Evolutionary conservation across 2,797 vertebrate genomes (phyloP).

Genomic region (Gobio occitaniae): DNA sequence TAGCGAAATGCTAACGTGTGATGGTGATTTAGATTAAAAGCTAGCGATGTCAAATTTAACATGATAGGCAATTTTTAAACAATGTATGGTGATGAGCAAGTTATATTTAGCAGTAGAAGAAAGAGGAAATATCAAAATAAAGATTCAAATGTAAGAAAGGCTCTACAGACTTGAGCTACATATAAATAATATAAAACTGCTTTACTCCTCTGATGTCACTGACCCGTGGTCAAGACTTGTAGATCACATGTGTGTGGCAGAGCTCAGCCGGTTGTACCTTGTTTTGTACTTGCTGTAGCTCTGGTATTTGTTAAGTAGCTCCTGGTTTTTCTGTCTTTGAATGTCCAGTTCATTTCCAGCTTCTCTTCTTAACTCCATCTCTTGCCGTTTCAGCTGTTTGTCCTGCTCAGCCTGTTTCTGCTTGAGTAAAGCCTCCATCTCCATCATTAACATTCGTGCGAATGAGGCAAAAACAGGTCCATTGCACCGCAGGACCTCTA

Average conservation of each 20-base stretch:
- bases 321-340: constrained; percentile 80
- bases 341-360: constrained; percentile 75
- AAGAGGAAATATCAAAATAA: too few species aligned
- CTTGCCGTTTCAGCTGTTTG: constrained; percentile 65
- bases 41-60: too few species aligned
- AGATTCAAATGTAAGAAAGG: too few species aligned
- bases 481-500: too few species aligned
- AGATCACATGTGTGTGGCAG: neutral
- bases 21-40: too few species aligned
- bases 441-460: constrained; percentile 52
- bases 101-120: too few species aligned
- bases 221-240: neutral
- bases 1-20: too few species aligned
- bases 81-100: too few species aligned
- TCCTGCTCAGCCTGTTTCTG: constrained; percentile 71
- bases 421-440: constrained; percentile 70
- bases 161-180: too few species aligned
- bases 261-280: constrained; percentile 70
- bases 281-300: constrained; percentile 73
- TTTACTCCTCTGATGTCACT: neutral
- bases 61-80: too few species aligned
- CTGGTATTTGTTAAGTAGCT: constrained; percentile 76
- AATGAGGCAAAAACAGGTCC: too few species aligned
- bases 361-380: constrained; percentile 74
- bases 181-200: too few species aligned